Base-by-base conservation (phyloP, 1,140 invertebrate genomes). In the Pinna nobilis region DNA sequence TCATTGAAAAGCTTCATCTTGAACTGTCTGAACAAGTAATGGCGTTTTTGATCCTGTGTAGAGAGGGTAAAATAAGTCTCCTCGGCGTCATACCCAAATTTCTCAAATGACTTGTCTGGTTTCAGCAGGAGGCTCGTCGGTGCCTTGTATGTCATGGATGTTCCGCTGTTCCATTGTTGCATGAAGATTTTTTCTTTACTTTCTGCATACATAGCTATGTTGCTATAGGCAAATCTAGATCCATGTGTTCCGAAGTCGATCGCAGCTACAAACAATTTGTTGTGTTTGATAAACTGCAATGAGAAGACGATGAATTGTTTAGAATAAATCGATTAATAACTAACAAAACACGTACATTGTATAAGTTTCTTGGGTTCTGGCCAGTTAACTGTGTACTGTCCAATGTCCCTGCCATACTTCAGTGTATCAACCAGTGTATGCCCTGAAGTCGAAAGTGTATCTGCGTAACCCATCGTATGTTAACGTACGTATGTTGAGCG, bases 221-320 rank as follows among this genome's bases (percentile, higher is more conserved):
- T 73, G 35, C 70, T 66, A 23, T 37, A 41, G n/a, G 70, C 63
- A 73, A 47, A 73, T 73, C 70, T 64, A 20, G 70, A 73, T 44
- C 44, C 63, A 55, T 51, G 53, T 15, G 70, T 73, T 9, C 70
- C 70, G 32, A 73, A 73, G 41, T 73, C 70, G 20, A 73, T 73
- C 6, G 70, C 70, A n/a, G 55, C 70, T 28, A 73, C 70, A 2
- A 73, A 41, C 18, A 73, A 47, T 5, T 35, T 57, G 0, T 33
- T 20, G 30, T 60, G 28, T 49, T 60, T 59, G n/a, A 66, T 60
- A 7, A 1, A 20, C 70, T 73, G 23, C 28, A 53, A 35, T n/a
- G n/a, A n/a, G n/a, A n/a, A n/a, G n/a, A n/a, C n/a, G n/a, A n/a
- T n/a, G n/a, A n/a, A n/a, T n/a, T n/a, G n/a, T n/a, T n/a, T n/a